Base-by-base conservation (phyloP, 2,797 vertebrate species). In the Linurgus olivaceus region DNA sequence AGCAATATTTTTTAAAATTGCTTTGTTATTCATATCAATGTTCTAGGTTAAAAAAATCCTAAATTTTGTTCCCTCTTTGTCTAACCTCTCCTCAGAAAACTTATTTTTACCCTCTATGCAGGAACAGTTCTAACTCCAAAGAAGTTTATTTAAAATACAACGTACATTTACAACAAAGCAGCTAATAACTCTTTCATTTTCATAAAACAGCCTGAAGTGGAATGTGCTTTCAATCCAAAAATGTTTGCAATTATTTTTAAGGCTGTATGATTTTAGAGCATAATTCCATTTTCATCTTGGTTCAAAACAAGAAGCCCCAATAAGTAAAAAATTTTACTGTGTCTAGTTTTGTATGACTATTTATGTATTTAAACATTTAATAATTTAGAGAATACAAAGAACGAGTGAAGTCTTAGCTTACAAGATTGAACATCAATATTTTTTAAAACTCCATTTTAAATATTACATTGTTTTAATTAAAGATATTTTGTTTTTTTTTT, bases 401-500 rank as follows among this genome's bases (percentile, higher is more conserved):
- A 65, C 2, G 38, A 54, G 10, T 50, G 17, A 62, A 81, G 3
- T 47, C 15, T 74, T 74, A 72, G 4, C 13, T 71, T 67, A 38
- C 3, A 33, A 2, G 42, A 74, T 7, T 44, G 37, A 87, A 62
- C 3, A 73, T 0, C 2, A 42, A 5, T 51, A 55, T 57, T 73
- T 77, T 72, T 19, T 16, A 47, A 67, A 84, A 47, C 18, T 57
- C 0, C 4, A 65, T 85, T 71, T 55, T 10, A 81, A 78, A 68
- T 68, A 65, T 38, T 55, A 4, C 1, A 4, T 38, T 57, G 2
- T 20, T 81, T 83, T 42, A 13, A 17, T 76, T 73, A 52, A 5
- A 67, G 42, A 61, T 4, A 11, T 48, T 17, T 47, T 62, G 6
- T 1, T 7, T 1, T 0, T 1, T 45, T 63, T 63, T 74, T 35